phyloP scores from a whole-genome alignment of 1,140 invertebrate species.

The Trinorchestia longiramus region DNA sequence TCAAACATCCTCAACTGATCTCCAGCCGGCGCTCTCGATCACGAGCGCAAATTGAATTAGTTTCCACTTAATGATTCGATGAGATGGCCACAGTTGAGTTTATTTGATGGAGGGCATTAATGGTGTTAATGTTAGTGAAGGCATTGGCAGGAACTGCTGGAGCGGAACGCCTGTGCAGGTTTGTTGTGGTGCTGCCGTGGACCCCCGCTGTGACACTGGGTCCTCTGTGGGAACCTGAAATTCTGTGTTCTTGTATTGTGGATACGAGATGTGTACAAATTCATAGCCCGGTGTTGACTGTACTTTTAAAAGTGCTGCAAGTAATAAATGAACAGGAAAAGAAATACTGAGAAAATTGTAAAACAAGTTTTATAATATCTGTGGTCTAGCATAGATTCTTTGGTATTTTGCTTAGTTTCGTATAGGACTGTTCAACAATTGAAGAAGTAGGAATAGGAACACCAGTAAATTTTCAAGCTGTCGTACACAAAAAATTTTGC shows the following conservation, averaged over 20 bases:
- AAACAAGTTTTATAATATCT: background rate
- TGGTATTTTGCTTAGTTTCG: too few relatives aligned
- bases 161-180: background rate
- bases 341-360: background rate
- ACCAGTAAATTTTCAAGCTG: too few relatives aligned
- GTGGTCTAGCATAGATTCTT: too few relatives aligned
- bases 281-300: background rate
- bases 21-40: background rate
- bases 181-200: background rate
- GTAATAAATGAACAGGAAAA: background rate
- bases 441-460: background rate
- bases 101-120: slow-evolving; percentile 10
- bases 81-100: background rate
- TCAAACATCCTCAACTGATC: background rate
- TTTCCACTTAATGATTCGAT: slow-evolving; percentile 36
- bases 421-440: background rate
- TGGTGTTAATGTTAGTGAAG: slow-evolving; percentile 1
- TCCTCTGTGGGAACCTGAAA: background rate
- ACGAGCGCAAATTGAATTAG: slow-evolving; percentile 16
- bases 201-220: background rate
- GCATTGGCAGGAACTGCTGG: background rate
- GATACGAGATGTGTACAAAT: background rate
- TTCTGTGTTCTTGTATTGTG: background rate
- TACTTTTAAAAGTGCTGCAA: too few relatives aligned
- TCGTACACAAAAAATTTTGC: too few relatives aligned